Percentiles rank a stretch among this genome's conserved stretches.
phyloP scores from a whole-genome alignment of 1,140 invertebrate species.

The Trichogramma pretiosum region DNA sequence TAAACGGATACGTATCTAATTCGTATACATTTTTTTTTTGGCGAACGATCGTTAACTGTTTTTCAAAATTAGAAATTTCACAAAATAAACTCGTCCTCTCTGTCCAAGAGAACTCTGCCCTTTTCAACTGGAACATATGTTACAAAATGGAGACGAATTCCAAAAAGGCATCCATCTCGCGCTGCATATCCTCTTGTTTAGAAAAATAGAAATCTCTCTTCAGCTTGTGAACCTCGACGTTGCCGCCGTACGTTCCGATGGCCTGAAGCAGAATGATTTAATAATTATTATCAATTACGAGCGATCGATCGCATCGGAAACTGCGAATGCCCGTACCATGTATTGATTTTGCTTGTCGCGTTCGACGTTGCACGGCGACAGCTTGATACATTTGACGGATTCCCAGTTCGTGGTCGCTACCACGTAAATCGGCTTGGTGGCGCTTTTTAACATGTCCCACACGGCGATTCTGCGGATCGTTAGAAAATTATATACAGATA shows the following conservation, averaged over 20 bases:
- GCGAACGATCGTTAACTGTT: no score
- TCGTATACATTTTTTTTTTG: no score
- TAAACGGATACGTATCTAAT: no score
- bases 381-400: constrained; percentile 32
- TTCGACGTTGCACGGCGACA: constrained; percentile 37
- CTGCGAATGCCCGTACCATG: constrained; percentile 32
- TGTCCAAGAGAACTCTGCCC: neutral
- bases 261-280: constrained; percentile 26
- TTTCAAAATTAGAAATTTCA: no score
- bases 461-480: constrained; percentile 47
- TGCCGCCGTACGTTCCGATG: constrained; percentile 37
- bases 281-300: neutral
- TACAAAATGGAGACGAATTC: constrained; percentile 37
- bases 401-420: constrained; percentile 30
- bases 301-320: neutral
- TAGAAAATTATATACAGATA: no score
- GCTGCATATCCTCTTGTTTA: constrained; percentile 37
- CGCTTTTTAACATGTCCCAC: constrained; percentile 49
- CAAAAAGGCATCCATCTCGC: constrained; percentile 38
- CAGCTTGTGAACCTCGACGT: constrained; percentile 42
- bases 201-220: constrained; percentile 43
- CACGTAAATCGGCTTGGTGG: constrained; percentile 37
- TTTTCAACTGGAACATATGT: no score
- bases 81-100: no score
- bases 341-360: constrained; percentile 37